Base-by-base conservation (phyloP, 2,888 invertebrate genomes). In the Xestia xanthographa region DNA sequence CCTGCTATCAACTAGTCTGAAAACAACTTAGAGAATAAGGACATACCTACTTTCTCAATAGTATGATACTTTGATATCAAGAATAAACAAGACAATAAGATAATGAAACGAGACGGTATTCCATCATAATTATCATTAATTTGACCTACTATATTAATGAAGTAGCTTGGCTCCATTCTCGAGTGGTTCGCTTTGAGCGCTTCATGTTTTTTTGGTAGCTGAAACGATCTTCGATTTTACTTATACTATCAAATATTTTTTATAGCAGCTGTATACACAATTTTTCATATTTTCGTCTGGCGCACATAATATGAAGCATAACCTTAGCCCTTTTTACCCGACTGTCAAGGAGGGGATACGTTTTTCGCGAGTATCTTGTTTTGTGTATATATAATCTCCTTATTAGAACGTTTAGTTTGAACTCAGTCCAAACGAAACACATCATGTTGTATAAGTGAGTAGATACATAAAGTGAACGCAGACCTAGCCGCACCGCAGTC, bases 1-100 rank as follows among this genome's bases (percentile, higher is more conserved):
- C 91, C 93, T 67, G 93, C 92, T 87, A 94, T 96, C 81, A 93
- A 93, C 93, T 95, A 95, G 94, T 94, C 93, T 86, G 85, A 87
- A 86, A 86, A 87, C 78, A 79, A 78, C 79, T 84, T 86, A 83
- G 80, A 83, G 70, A 83, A 84, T 86, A 85, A 83, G 79, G 80
- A 77, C 76, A 76, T 78, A 83, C 82, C 83, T 85, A 84, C 79
- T 81, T 82, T 84, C 75, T 85, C 75, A 86, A 82, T 87, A 83
- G 83, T 83, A 84, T 86, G 85, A 86, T 83, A 90, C 88, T 90
- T 85, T 87, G 93, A 93, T 93, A 94, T 92, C 92, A 91, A 90
- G 86, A 91, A 90, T 91, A 93, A 93, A 94, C 92, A 94, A 91
- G 86, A 89, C 91, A 91, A 89, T 91, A 91, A 92, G 93, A 93